These are phyloP conservation scores for Torymus texanus DNA, from an alignment of 2,888 invertebrate species.

Conservation along the genomic window DNA sequence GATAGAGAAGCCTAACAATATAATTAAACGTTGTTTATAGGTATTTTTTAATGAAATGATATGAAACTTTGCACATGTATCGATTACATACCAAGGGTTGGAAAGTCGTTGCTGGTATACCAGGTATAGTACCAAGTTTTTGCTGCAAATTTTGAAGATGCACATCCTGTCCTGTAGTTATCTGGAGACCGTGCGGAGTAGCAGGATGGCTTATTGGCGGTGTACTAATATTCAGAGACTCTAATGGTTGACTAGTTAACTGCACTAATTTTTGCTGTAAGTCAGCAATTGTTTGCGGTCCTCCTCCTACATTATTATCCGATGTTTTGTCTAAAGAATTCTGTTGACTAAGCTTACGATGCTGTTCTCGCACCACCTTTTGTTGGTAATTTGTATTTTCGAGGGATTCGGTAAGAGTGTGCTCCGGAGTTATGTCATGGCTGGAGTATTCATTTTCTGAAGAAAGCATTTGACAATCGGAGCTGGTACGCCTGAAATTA, in stretches of 20 bases:
- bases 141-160: constrained; percentile 84
- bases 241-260: constrained; percentile 76
- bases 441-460: constrained; percentile 71
- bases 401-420: constrained; percentile 69
- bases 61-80: neutral
- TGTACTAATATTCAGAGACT: constrained; percentile 71
- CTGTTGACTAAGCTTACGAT: constrained; percentile 72
- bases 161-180: constrained; percentile 77
- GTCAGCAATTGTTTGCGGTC: constrained; percentile 77
- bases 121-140: constrained; percentile 78
- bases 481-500: constrained; percentile 66
- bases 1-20: constrained; percentile 72
- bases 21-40: constrained; percentile 20
- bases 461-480: constrained; percentile 68
- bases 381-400: constrained; percentile 62
- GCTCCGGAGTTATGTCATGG: constrained; percentile 72
- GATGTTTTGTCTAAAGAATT: constrained; percentile 70
- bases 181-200: constrained; percentile 81
- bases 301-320: constrained; percentile 59
- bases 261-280: constrained; percentile 79
- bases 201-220: constrained; percentile 79
- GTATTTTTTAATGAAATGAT: constrained; percentile 10
- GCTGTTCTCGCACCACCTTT: constrained; percentile 65
- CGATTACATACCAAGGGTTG: constrained; percentile 62
- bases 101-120: constrained; percentile 64